phyloP scores from a whole-genome alignment of 2,888 invertebrate species.

The Cheiracanthium punctorium region DNA sequence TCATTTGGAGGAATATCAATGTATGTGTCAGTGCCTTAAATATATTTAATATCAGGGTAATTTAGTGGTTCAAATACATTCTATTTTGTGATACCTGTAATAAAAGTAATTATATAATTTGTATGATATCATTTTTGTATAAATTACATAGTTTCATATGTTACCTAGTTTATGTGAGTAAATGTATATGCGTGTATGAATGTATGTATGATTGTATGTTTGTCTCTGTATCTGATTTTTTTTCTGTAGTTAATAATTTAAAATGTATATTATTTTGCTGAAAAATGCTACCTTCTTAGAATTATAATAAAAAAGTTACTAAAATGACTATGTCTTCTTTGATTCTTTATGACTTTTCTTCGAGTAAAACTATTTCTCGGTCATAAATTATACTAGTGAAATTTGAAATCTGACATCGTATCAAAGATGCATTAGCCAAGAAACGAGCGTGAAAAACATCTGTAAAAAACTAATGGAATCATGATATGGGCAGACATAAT shows the following conservation, averaged over 20 bases:
- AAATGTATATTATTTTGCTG: background rate
- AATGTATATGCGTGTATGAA: constrained; percentile 18
- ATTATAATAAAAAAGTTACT: background rate
- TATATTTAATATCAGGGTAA: background rate
- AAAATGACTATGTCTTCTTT: too few relatives aligned
- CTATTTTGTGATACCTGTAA: background rate
- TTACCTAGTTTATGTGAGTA: too few relatives aligned
- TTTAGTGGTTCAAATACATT: constrained; percentile 4
- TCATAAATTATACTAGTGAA: too few relatives aligned
- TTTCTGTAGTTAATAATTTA: background rate
- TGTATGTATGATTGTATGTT: background rate
- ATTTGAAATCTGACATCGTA: too few relatives aligned
- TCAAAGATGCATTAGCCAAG: too few relatives aligned
- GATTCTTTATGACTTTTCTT: too few relatives aligned
- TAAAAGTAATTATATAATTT: background rate
- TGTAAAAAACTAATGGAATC: too few relatives aligned
- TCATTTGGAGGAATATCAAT: too few relatives aligned
- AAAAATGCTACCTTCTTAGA: background rate
- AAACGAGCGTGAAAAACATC: too few relatives aligned
- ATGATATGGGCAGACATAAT: too few relatives aligned
- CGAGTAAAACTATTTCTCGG: too few relatives aligned
- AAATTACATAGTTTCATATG: constrained; percentile 17
- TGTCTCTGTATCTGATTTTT: background rate
- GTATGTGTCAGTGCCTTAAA: background rate
- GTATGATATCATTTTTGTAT: constrained; percentile 15